These are phyloP conservation scores for Corvus cornix DNA, from an alignment of 2,113 vertebrate species.

Conservation along the genomic window DNA sequence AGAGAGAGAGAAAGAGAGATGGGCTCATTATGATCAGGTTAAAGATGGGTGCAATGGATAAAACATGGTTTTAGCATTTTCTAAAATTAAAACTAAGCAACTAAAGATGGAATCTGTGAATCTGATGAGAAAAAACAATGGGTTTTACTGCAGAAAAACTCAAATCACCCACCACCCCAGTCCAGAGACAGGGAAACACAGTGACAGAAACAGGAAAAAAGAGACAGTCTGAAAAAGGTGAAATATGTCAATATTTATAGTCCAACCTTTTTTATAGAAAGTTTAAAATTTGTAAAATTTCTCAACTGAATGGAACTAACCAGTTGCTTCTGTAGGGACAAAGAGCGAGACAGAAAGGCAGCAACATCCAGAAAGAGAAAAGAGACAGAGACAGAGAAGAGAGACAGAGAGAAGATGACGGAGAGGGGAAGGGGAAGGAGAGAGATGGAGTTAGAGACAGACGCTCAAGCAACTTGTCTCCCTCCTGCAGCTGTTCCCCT, in stretches of 20 bases:
- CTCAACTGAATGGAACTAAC: constrained; percentile 73
- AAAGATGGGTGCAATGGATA: constrained; percentile 51
- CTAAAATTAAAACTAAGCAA: constrained; percentile 63
- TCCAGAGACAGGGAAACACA: constrained; percentile 25
- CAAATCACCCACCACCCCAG: constrained; percentile 43
- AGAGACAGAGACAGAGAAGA: constrained; percentile 57
- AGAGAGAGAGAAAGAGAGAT: constrained; percentile 38
- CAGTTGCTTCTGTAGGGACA: constrained; percentile 77
- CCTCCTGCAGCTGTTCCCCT: constrained; percentile 56
- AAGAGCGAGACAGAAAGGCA: constrained; percentile 45
- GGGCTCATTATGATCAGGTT: constrained; percentile 46
- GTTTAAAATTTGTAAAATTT: constrained; percentile 28
- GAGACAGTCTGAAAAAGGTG: constrained; percentile 22
- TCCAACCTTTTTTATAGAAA: constrained; percentile 31
- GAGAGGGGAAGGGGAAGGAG: constrained; percentile 68
- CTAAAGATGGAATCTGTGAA: constrained; percentile 38
- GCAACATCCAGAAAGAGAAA: constrained; percentile 61
- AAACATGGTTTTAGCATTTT: constrained; percentile 41
- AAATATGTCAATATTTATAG: not conserved
- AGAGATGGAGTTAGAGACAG: constrained; percentile 73
- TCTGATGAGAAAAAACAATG: constrained; percentile 69
- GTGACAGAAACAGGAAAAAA: constrained; percentile 14
- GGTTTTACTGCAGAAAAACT: constrained; percentile 57
- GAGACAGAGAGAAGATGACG: constrained; percentile 69
- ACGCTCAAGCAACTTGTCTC: constrained; percentile 21